Evolutionary conservation across 2,888 invertebrate species (phyloP).

Genomic region (Coelinius sp.): DNA sequence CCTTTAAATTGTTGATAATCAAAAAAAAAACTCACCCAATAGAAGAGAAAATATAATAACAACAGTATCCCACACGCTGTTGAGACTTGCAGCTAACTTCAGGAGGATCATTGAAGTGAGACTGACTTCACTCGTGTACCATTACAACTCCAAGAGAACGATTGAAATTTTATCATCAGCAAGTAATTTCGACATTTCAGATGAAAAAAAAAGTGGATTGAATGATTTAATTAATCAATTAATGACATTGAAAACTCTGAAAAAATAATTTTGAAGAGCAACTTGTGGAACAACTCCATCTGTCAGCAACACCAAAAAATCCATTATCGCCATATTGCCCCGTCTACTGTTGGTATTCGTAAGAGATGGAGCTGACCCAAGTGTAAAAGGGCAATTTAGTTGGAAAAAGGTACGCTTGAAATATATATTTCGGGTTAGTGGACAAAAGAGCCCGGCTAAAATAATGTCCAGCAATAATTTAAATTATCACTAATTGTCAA

Average conservation of each 20-base stretch:
- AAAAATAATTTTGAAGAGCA: not conserved
- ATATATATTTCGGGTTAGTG: slow-evolving; percentile 16
- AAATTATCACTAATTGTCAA: not conserved
- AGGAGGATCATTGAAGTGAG: not conserved
- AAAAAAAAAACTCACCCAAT: not conserved
- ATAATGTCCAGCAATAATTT: slow-evolving; percentile 13
- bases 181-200: too few species aligned
- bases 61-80: not conserved
- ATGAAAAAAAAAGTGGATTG: too few species aligned
- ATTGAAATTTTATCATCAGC: too few species aligned
- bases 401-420: slow-evolving; percentile 35
- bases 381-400: slow-evolving; percentile 55
- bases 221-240: too few species aligned
- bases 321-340: slow-evolving; percentile 57
- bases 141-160: too few species aligned
- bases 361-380: slow-evolving; percentile 64
- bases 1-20: too few species aligned
- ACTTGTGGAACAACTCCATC: slow-evolving; percentile 57
- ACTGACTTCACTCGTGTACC: not conserved
- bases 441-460: slow-evolving; percentile 26
- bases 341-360: slow-evolving; percentile 60
- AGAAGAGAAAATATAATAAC: not conserved
- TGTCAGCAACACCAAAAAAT: slow-evolving; percentile 57
- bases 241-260: not conserved
- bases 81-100: not conserved